These are phyloP conservation scores for Morpho helenor DNA, from an alignment of 2,888 invertebrate genomes.

Conservation along the genomic window DNA sequence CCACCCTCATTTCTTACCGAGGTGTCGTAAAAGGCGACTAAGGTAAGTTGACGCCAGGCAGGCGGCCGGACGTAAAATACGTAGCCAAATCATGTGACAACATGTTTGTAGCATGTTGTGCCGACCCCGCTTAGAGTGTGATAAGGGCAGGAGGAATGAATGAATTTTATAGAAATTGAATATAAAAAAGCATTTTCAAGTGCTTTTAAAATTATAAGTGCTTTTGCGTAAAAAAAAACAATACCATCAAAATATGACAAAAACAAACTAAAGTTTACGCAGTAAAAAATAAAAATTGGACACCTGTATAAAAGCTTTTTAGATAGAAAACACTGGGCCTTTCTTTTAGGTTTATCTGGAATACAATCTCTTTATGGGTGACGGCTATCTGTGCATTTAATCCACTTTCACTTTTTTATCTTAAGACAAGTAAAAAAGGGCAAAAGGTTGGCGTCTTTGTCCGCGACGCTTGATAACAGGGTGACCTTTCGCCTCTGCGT, in stretches of 20 bases:
- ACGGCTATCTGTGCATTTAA: conserved; percentile 70
- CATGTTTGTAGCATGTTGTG: no score
- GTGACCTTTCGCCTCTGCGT: conserved; percentile 53
- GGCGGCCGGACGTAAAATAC: no score
- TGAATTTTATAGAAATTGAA: no score
- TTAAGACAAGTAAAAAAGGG: conserved; percentile 56
- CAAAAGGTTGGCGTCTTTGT: conserved; percentile 57
- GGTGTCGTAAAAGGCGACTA: no score
- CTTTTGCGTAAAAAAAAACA: no score
- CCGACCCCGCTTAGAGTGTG: no score
- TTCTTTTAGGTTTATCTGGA: conserved; percentile 46
- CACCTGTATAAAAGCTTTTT: conserved; percentile 41
- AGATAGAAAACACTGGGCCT: conserved; percentile 32
- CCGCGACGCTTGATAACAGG: conserved; percentile 53
- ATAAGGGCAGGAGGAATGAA: no score
- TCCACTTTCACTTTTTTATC: conserved; percentile 69
- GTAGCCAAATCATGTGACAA: no score
- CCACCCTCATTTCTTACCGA: no score
- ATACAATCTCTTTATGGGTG: conserved; percentile 58
- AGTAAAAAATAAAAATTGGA: conserved; percentile 32
- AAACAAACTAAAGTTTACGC: conserved; percentile 13
- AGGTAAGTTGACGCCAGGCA: no score
- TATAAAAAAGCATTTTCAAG: no score
- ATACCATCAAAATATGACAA: not conserved
- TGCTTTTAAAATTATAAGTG: no score